A percentile compares a stretch with the other conserved stretches of the same genome.
Evolutionary conservation across 2,888 invertebrate species (phyloP).

Genomic region (Cephus pygmeus): DNA sequence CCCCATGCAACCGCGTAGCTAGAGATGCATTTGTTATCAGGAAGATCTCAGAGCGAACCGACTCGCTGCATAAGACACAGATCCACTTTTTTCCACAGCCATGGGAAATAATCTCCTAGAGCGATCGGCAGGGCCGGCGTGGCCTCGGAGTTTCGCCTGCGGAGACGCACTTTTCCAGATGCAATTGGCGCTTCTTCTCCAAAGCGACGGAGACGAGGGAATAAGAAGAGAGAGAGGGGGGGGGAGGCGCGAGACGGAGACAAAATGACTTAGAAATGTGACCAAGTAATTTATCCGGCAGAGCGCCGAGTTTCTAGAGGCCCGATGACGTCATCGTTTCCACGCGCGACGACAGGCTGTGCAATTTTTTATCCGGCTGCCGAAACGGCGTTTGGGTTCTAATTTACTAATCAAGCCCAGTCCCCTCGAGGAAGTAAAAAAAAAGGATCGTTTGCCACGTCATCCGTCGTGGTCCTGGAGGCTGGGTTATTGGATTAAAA

Average conservation of each 20-base stretch:
- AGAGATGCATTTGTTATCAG: slow-evolving; percentile 17
- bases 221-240: neutral
- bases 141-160: slow-evolving; percentile 11
- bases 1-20: neutral
- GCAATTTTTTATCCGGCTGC: neutral
- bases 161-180: slow-evolving; percentile 43
- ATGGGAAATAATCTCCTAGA: slow-evolving; percentile 8
- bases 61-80: slow-evolving; percentile 20
- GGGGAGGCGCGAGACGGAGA: slow-evolving; percentile 24
- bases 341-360: neutral
- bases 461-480: neutral
- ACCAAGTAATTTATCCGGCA: neutral
- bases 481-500: neutral
- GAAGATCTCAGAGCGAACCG: neutral
- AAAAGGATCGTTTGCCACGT: neutral
- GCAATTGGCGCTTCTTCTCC: slow-evolving; percentile 16
- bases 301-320: slow-evolving; percentile 38
- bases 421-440: neutral
- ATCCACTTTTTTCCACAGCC: slow-evolving; percentile 24
- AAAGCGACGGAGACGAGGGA: neutral
- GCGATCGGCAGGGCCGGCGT: neutral
- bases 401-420: neutral
- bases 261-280: neutral
- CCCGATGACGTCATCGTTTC: slow-evolving; percentile 23
- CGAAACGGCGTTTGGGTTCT: neutral